These are phyloP conservation scores for Amphipyra tragopoginis DNA, from an alignment of 2,888 invertebrate genomes.

Conservation along the genomic window DNA sequence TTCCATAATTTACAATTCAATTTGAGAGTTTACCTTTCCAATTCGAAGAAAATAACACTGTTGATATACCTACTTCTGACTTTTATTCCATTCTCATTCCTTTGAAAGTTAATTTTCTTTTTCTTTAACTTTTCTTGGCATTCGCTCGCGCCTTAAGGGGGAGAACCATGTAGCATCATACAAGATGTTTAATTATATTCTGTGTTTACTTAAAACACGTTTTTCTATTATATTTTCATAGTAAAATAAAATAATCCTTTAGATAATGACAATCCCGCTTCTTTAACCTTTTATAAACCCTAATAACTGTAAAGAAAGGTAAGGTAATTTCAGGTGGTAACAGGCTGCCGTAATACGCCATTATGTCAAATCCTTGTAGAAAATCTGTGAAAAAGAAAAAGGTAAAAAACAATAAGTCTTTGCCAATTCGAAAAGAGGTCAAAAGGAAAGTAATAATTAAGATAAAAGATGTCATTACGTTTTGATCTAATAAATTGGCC, in stretches of 20 bases:
- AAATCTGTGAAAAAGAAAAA: slow-evolving; percentile 23
- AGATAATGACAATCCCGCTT: slow-evolving; percentile 8
- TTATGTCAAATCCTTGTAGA: slow-evolving; percentile 49
- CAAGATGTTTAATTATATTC: background rate
- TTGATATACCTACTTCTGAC: slow-evolving; percentile 41
- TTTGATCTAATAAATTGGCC: slow-evolving; percentile 56
- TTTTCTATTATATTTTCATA: slow-evolving; percentile 17
- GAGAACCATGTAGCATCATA: slow-evolving; percentile 26
- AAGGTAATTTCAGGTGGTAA: slow-evolving; percentile 35
- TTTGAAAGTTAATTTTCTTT: slow-evolving; percentile 52
- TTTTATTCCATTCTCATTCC: slow-evolving; percentile 40
- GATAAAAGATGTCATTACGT: slow-evolving; percentile 56
- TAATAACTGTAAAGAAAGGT: slow-evolving; percentile 31
- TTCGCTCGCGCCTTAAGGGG: slow-evolving; percentile 19
- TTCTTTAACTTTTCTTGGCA: slow-evolving; percentile 37
- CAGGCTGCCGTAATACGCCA: slow-evolving; percentile 36
- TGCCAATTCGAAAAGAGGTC: slow-evolving; percentile 42
- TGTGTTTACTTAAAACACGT: slow-evolving; percentile 18
- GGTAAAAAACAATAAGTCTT: slow-evolving; percentile 51
- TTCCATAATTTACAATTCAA: slow-evolving; percentile 31
- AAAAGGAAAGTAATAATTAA: slow-evolving; percentile 58
- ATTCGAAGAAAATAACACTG: slow-evolving; percentile 37
- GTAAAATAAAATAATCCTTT: slow-evolving; percentile 20
- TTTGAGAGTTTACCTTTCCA: slow-evolving; percentile 41
- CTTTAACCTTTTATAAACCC: slow-evolving; percentile 26